Evolutionary conservation across 1,140 invertebrate species (phyloP), one percentile per base, ranked within the genome.

Genomic region (Lepidostoma basale): DNA sequence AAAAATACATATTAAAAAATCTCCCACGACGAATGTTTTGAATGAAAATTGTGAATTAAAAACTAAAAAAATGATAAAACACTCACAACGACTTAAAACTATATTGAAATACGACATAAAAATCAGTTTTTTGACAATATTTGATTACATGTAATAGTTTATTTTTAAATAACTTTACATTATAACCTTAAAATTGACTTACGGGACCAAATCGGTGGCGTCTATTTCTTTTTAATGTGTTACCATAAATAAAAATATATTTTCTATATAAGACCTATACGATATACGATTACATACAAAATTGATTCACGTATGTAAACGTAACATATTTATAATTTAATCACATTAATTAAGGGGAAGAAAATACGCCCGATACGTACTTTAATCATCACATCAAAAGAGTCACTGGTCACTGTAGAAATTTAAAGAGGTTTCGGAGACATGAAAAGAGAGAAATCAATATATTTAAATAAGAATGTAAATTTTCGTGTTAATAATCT

Each of bases 1-100:
- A 28, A 47, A 63, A 45, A 63, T 44, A 47, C 44, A 14, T n/a
- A 44, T 28, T 44, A 42, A 63, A 47, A 63, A 65, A 52, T 65
- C 62, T 40, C 62, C 62, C 62, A 65, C 62, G 62, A 54, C 26
- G 62, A 39, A 20, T 40, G 23, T 22, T 52, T 52, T 52, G 14
- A 65, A 65, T 18, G 5, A 6, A 56, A 54, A 65, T 65, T 42
- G 42, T 65, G 47, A 65, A 65, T 65, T 65, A 65, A 65, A 65
- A 65, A n/a, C 3, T 39, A 22, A 59, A 40, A 2, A 33, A 54
- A 54, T 30, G 6, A 14, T 54, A 9, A 30, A 54, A 54, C 9
- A 1, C 12, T n/a, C n/a, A n/a, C n/a, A n/a, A n/a, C 10, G 5
- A 36, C 10, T 12, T 2, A 36, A 36, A 3, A 36, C 14, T 36